Conservation (phyloP, 2,888 invertebrate genomes). For the Amphipoea oculea region DNA sequence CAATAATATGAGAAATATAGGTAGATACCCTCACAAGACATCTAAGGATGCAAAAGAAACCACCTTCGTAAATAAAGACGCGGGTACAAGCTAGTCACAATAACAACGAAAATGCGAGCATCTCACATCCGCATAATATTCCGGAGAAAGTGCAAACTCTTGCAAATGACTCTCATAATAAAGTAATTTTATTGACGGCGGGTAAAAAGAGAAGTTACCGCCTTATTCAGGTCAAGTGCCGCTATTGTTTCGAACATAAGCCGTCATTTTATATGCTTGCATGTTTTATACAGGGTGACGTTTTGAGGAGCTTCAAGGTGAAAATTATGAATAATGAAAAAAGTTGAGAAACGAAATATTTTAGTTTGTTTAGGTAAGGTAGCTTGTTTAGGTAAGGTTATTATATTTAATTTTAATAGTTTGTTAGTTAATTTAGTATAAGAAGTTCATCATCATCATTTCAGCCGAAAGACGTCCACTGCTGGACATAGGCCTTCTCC, state of each 20-base stretch:
- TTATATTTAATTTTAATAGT: neutral
- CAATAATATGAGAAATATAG: neutral
- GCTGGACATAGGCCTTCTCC: no score
- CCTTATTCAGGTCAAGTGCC: constrained; percentile 48
- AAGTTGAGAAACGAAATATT: neutral
- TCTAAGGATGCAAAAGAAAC: neutral
- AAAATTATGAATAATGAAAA: neutral
- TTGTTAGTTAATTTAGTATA: neutral
- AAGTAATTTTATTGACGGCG: constrained; percentile 55
- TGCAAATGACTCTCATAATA: constrained; percentile 57
- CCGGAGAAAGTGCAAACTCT: constrained; percentile 58
- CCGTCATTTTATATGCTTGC: constrained; percentile 26
- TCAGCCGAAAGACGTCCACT: no score
- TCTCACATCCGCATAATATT: constrained; percentile 41
- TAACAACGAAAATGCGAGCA: constrained; percentile 28
- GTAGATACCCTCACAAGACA: no score
- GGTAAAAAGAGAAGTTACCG: constrained; percentile 49
- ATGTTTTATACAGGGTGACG: constrained; percentile 17
- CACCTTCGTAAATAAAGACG: neutral
- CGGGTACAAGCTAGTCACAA: neutral
- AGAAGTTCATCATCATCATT: no score
- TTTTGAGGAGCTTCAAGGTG: neutral
- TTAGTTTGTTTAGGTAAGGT: no score
- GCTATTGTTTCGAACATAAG: constrained; percentile 51
- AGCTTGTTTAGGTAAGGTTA: no score